Percentiles rank a stretch among this genome's conserved stretches.
Conservation (phyloP, 2,888 invertebrate genomes). For the Stictocephala bisonia region DNA sequence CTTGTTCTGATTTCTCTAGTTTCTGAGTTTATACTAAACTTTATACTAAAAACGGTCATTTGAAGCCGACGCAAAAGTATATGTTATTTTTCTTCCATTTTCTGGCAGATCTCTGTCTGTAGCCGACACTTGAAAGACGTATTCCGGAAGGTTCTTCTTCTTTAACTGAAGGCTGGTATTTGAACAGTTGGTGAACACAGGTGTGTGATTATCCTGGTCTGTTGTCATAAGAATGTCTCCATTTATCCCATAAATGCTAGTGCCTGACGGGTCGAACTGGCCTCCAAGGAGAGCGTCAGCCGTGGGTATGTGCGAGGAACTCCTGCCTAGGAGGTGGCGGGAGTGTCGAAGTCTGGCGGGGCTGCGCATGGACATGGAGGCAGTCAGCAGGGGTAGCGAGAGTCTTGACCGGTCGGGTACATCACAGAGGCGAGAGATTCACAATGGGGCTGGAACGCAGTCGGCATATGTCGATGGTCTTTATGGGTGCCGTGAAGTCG, state of each 20-base stretch:
- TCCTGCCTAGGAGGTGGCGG: constrained; percentile 60
- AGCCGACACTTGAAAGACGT: constrained; percentile 82
- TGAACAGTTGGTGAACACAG: constrained; percentile 86
- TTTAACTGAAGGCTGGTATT: constrained; percentile 82
- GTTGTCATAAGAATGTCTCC: constrained; percentile 3
- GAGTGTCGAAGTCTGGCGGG: constrained; percentile 64
- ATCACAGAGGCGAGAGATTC: no score
- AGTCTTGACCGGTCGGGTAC: constrained; percentile 39
- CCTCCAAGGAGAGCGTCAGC: constrained; percentile 31
- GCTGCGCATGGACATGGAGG: constrained; percentile 32
- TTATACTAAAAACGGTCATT: constrained; percentile 78
- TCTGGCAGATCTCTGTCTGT: constrained; percentile 79
- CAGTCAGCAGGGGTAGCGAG: constrained; percentile 44
- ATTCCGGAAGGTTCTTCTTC: constrained; percentile 81
- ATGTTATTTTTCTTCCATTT: constrained; percentile 81
- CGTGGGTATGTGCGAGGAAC: constrained; percentile 38
- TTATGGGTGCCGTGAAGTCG: no score
- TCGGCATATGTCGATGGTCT: no score
- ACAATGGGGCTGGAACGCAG: no score
- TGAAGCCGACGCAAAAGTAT: constrained; percentile 82
- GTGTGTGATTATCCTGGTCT: constrained; percentile 81
- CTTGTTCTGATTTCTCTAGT: constrained; percentile 83
- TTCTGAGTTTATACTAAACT: constrained; percentile 81
- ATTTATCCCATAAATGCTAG: constrained; percentile 26
- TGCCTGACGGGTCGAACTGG: constrained; percentile 6